Base-by-base conservation (phyloP, 2,888 invertebrate genomes). In the Rotaria sp. region DNA sequence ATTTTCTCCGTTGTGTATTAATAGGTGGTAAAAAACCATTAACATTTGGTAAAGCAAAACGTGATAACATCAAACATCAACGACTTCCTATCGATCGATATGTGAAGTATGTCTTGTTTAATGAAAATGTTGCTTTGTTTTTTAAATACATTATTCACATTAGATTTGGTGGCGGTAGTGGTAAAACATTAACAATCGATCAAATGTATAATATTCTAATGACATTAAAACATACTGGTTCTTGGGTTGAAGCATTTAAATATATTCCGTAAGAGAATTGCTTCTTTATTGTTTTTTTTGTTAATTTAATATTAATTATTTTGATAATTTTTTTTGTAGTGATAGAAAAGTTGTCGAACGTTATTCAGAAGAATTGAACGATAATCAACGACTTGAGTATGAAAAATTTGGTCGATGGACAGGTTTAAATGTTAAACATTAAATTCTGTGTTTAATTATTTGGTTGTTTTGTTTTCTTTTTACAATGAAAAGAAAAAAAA, bases 11-110 rank as follows among this genome's bases (percentile, higher is more conserved):
- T 45, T 26, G 1, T n/a, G 45, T 80, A 13, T 80, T 35, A 35
- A 35, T 21, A 80, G 80, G 41, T 45, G 80, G 80, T 45, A 80
- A 80, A 45, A 80, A 80, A 15, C 80, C 80, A 24, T 80, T 80
- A 10, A 80, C 80, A 80, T 26, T 80, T n/a, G 80, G 80, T 13
- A 80, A 80, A 80, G 80, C 80, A 41, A 80, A 80, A 80, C 80
- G 80, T 10, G 80, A 80, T 1, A 41, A 80, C n/a, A 80, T 80
- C n/a, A 10, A 45, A 45, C 80, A 80, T 80, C 41, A 45, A 45
- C 45, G 80, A 45, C 45, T 80, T 80, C 80, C 80, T 26, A 80
- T 80, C n/a, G 80, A 80, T 80, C 80, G 80, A 80, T 80, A 80
- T 45, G 45, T 80, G 11, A 80, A 80, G 80, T 80, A 80, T 80